Evolutionary conservation across 2,888 invertebrate species (phyloP).

Genomic region (Amorpha juglandis): DNA sequence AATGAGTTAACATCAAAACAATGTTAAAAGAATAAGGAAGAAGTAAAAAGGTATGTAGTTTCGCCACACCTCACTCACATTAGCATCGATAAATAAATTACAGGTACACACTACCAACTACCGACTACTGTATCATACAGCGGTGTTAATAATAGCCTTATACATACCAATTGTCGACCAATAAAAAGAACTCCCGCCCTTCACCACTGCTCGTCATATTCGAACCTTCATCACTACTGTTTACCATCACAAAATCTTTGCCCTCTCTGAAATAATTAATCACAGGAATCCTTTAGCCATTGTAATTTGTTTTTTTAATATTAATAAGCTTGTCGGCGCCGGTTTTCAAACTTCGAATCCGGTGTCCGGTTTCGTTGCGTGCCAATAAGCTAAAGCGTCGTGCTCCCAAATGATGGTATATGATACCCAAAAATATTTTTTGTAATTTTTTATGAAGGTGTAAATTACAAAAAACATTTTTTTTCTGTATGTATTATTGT

Average conservation of each 20-base stretch:
- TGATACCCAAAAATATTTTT: conserved; percentile 33
- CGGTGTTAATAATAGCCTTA: conserved; percentile 46
- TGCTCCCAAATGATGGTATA: conserved; percentile 46
- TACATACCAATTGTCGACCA: conserved; percentile 76
- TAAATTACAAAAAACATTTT: conserved; percentile 38
- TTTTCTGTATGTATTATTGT: conserved; percentile 27
- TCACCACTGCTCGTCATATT: conserved; percentile 63
- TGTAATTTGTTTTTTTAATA: conserved; percentile 29
- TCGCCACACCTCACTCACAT: conserved; percentile 24
- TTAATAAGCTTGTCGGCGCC: conserved; percentile 33
- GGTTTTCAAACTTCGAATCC: conserved; percentile 29
- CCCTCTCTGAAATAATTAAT: conserved; percentile 74
- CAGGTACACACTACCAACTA: conserved; percentile 28
- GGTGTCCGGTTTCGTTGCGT: conserved; percentile 38
- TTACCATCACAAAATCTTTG: conserved; percentile 72
- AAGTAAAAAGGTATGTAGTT: conserved; percentile 2
- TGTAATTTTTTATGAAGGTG: conserved; percentile 33
- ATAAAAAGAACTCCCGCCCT: conserved; percentile 71
- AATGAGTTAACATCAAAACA: neutral
- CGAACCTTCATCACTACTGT: conserved; percentile 72
- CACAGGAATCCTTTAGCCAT: conserved; percentile 35
- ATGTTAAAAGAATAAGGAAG: neutral
- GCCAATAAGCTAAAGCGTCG: conserved; percentile 48
- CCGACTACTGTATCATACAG: conserved; percentile 26
- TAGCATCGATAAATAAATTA: conserved; percentile 34